These are phyloP conservation scores for Noctua janthe DNA, from an alignment of 2,888 invertebrate genomes.

Conservation along the genomic window DNA sequence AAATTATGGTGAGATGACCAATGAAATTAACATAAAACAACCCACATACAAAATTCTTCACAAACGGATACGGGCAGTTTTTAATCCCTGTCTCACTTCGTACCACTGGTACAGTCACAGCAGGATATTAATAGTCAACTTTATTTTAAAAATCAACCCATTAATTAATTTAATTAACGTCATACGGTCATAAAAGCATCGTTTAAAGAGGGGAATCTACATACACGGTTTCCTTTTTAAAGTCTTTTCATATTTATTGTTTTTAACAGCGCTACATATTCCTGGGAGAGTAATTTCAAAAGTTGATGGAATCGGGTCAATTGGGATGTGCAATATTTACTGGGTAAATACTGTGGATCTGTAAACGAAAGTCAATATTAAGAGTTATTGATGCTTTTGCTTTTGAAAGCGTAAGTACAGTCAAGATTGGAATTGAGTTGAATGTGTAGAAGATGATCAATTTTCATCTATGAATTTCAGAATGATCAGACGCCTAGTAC, in stretches of 20 bases:
- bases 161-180: constrained; percentile 63
- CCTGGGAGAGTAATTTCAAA: constrained; percentile 17
- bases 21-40: constrained; percentile 34
- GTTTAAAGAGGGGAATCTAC: constrained; percentile 38
- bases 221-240: constrained; percentile 48
- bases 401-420: not conserved
- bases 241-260: constrained; percentile 44
- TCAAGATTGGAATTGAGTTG: constrained; percentile 10
- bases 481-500: not conserved
- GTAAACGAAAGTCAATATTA: constrained; percentile 48
- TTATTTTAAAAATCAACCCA: constrained; percentile 60
- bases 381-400: constrained; percentile 20
- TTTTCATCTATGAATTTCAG: not conserved
- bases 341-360: constrained; percentile 35
- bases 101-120: constrained; percentile 20
- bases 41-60: constrained; percentile 45
- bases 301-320: constrained; percentile 40
- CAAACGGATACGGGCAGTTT: constrained; percentile 46
- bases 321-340: constrained; percentile 36
- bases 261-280: constrained; percentile 7
- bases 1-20: constrained; percentile 12
- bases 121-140: constrained; percentile 57
- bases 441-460: not conserved
- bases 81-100: constrained; percentile 32
- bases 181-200: constrained; percentile 53